Base-by-base conservation (phyloP, 2,113 vertebrate genomes). In the Larimichthys crocea region DNA sequence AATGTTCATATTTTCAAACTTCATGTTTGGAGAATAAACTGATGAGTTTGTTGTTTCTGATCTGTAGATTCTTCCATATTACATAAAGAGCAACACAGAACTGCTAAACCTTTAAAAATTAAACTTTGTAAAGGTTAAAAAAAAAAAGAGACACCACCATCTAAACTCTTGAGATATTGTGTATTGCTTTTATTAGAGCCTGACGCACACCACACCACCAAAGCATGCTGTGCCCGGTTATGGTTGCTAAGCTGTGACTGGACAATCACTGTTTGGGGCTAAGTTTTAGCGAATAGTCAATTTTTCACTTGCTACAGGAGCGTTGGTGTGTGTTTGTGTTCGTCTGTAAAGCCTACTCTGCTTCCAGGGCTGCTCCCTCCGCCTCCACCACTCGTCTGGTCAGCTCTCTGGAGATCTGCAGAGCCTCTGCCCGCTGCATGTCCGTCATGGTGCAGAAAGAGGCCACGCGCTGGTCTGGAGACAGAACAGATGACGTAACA, bases 391-490 rank as follows among this genome's bases (percentile, higher is more conserved):
- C 95, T 55, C 96, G 95, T 83, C 97, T 90, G 82, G 95, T 93
- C 86, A 97, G 93, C 49, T 97, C 97, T 76, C 96, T 95, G 2
- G 96, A 73, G 74, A 94, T 96, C 86, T 97, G 96, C 93, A 97
- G 88, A 49, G 92, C 95, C 80, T 96, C 96, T 12, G 93, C 93
- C 44, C 96, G 95, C 82, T 97, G 96, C 93, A 97, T 95, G 75
- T 97, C 97, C 14, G 94, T 97, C 95, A 99, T 95, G 73, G 96
- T 96, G 88, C 97, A 99, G 95, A 99, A 99, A 75, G 98, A 97
- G 0, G 96, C 95, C 89, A 97, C 97, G 49, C 97, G 95, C 93
- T 98, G 98, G 95, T 99, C 98, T 99, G 94, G 10, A 80, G 74
- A 82, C 49, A 84, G 64, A 94, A 66, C 55, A 64, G 66, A 73